Conservation (phyloP, 1,140 invertebrate species). For the Bombus confusus region DNA sequence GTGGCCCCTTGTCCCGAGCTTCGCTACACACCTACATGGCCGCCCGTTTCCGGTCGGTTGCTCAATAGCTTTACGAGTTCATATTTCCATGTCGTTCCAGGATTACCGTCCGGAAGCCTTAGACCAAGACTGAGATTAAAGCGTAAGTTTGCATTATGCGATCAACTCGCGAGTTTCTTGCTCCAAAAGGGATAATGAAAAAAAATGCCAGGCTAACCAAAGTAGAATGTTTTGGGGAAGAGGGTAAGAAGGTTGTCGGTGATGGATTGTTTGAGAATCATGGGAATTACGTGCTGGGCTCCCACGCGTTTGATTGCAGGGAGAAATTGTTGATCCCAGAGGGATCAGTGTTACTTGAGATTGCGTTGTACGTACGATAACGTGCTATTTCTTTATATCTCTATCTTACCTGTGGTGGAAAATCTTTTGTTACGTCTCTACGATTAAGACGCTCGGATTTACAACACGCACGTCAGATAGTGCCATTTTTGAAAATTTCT, state of each 20-base stretch:
- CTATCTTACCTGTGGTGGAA: too few relatives aligned
- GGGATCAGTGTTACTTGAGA: too few relatives aligned
- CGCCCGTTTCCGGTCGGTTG: slow-evolving; percentile 30
- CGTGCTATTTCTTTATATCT: too few relatives aligned
- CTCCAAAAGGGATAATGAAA: not conserved
- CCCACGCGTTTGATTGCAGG: not conserved
- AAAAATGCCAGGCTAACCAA: not conserved
- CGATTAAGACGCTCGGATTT: not conserved
- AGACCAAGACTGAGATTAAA: slow-evolving; percentile 15
- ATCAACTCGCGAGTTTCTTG: not conserved
- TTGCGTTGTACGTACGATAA: not conserved
- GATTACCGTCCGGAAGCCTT: slow-evolving; percentile 27
- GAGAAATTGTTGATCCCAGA: not conserved
- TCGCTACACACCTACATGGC: slow-evolving; percentile 5
- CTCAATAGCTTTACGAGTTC: slow-evolving; percentile 52
- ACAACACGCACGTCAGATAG: not conserved
- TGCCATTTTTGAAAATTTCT: not conserved
- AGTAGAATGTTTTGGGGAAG: not conserved
- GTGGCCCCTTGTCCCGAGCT: slow-evolving; percentile 50
- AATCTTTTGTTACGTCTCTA: too few relatives aligned
- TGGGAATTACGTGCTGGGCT: too few relatives aligned
- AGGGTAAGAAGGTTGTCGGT: not conserved
- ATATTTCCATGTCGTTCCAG: slow-evolving; percentile 49
- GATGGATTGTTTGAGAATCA: not conserved
- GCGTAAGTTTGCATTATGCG: slow-evolving; percentile 23